Percentiles rank a stretch among this genome's conserved stretches.
Evolutionary conservation across 1,140 invertebrate species (phyloP).

Genomic region (Conopomorpha cramerella): DNA sequence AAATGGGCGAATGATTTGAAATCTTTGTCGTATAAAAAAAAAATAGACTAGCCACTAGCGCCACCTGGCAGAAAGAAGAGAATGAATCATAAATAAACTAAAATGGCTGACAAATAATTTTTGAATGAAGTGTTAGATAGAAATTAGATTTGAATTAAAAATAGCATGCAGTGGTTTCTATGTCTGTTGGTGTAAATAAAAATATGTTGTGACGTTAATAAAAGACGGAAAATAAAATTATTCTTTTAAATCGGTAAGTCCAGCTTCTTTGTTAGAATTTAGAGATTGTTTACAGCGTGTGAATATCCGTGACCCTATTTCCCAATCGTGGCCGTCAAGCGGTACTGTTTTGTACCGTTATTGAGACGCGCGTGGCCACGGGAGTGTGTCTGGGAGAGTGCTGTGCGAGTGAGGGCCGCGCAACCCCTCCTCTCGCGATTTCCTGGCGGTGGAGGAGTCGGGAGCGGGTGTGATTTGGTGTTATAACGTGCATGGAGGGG

Average conservation of each 20-base stretch:
- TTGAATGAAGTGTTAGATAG: conserved; percentile 3
- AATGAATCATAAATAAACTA: too few species aligned
- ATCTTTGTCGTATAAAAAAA: too few species aligned
- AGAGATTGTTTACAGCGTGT: conserved; percentile 25
- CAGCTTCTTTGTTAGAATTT: conserved; percentile 23
- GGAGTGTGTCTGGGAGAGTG: conserved; percentile 34
- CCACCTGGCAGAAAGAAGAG: too few species aligned
- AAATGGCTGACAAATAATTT: not conserved
- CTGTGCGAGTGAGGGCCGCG: conserved; percentile 28
- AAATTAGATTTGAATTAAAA: conserved; percentile 1
- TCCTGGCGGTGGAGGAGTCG: conserved; percentile 51
- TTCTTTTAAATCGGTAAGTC: not conserved
- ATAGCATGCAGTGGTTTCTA: too few species aligned
- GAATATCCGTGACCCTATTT: conserved; percentile 57
- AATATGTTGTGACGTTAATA: not conserved
- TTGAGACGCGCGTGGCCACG: conserved; percentile 41
- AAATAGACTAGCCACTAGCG: too few species aligned
- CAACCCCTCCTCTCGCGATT: conserved; percentile 57
- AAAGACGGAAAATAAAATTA: not conserved
- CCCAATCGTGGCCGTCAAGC: conserved; percentile 18
- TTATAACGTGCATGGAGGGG: conserved; percentile 50
- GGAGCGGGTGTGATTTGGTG: conserved; percentile 58
- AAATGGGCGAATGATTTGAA: too few species aligned
- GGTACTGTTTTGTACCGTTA: conserved; percentile 51
- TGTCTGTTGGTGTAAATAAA: too few species aligned